A percentile compares a stretch with the other conserved stretches of the same genome.
Conservation (phyloP, 2,113 vertebrate species). For the Castor canadensis region DNA sequence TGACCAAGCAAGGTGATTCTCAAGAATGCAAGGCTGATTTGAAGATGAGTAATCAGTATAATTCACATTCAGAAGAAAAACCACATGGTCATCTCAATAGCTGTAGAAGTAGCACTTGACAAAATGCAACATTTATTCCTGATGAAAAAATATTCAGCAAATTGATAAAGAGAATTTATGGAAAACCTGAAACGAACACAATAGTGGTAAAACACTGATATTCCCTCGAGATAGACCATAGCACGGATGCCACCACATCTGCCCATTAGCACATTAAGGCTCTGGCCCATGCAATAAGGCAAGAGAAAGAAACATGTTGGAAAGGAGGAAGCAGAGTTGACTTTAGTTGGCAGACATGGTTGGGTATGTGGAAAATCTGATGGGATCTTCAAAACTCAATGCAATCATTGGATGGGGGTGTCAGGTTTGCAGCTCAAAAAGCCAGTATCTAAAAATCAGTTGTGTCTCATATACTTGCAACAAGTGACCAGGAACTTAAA, state of each 20-base stretch:
- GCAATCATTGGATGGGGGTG: too few relatives aligned
- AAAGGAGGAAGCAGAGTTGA: background rate
- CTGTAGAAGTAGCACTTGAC: background rate
- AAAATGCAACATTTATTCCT: background rate
- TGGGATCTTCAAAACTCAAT: background rate
- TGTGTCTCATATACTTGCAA: background rate
- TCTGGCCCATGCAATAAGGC: too few relatives aligned
- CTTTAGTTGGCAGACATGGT: background rate
- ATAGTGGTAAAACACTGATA: too few relatives aligned
- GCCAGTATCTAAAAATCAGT: background rate
- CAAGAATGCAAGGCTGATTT: background rate
- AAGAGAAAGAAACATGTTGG: background rate
- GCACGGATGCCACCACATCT: background rate
- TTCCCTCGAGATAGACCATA: background rate
- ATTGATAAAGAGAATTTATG: background rate
- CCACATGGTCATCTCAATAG: too few relatives aligned
- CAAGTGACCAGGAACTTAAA: background rate
- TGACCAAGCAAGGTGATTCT: background rate
- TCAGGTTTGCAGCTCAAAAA: background rate
- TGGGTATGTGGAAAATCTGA: too few relatives aligned
- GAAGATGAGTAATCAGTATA: background rate
- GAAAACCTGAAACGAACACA: background rate
- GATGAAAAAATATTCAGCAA: background rate
- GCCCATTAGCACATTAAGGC: background rate
- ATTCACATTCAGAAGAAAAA: background rate